Percentiles rank a stretch among this genome's conserved stretches.
Conservation (phyloP, 2,888 invertebrate genomes). For the Epistrophella euchroma region DNA sequence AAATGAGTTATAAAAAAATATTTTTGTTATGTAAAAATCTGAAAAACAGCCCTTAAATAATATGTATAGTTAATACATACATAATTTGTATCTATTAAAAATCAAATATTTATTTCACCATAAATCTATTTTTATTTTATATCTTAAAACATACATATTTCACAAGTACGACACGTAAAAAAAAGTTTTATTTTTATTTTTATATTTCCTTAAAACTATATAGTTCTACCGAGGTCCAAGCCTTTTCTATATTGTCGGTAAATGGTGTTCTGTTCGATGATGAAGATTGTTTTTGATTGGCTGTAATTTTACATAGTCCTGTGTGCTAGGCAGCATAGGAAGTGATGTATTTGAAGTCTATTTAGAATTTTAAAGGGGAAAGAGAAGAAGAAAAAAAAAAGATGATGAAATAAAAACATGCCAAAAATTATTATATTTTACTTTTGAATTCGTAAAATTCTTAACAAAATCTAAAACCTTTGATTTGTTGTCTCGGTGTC, state of each 20-base stretch:
- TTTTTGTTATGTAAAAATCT: no score
- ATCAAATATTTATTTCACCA: background rate
- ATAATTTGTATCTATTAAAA: background rate
- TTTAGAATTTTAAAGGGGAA: no score
- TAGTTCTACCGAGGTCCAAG: slow-evolving; percentile 26
- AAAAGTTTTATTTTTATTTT: slow-evolving; percentile 22
- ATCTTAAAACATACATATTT: slow-evolving; percentile 24
- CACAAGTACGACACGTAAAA: slow-evolving; percentile 65
- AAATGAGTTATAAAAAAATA: no score
- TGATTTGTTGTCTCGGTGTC: slow-evolving; percentile 86
- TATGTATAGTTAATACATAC: no score
- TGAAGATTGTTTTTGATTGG: slow-evolving; percentile 82
- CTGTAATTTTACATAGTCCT: slow-evolving; percentile 81
- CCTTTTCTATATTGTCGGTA: slow-evolving; percentile 82
- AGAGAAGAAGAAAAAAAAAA: slow-evolving; percentile 3
- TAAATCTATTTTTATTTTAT: slow-evolving; percentile 1
- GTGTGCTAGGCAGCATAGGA: slow-evolving; percentile 82
- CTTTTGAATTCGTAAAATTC: slow-evolving; percentile 67
- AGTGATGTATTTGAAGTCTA: slow-evolving; percentile 84
- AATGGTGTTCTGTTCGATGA: slow-evolving; percentile 83
- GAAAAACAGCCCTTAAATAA: no score
- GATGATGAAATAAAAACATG: slow-evolving; percentile 46
- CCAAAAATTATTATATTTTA: slow-evolving; percentile 38
- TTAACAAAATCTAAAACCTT: slow-evolving; percentile 84
- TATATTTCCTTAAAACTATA: slow-evolving; percentile 25